phyloP scores from a whole-genome alignment of 2,113 vertebrate genomes.

The Gymnobelideus leadbeateri region DNA sequence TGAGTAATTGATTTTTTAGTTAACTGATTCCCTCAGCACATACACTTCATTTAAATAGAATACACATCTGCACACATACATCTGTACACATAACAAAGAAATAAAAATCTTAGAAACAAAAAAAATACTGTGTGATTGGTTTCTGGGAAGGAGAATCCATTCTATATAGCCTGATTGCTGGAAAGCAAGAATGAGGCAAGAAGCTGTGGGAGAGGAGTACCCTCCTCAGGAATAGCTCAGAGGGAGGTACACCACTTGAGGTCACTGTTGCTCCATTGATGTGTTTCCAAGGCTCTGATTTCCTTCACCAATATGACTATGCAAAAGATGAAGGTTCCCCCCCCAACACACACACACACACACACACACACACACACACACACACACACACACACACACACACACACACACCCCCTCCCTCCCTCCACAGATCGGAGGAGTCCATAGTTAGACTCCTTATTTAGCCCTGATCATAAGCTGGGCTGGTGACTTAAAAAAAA shows the following conservation, averaged over 20 bases:
- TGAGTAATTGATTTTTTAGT: neutral
- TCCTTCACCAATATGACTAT: slow-evolving; percentile 66
- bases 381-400: neutral
- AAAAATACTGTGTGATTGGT: neutral
- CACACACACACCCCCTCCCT: neutral
- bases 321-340: neutral
- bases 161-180: neutral
- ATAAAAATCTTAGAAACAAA: neutral
- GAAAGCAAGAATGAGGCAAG: neutral
- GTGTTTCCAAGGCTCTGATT: fast-evolving
- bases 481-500: slow-evolving; percentile 45
- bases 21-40: neutral
- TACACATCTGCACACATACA: neutral
- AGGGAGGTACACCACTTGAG: slow-evolving; percentile 74
- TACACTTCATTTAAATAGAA: neutral
- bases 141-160: neutral
- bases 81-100: neutral
- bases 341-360: neutral
- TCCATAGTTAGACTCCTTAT: slow-evolving; percentile 6
- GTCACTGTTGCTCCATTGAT: slow-evolving; percentile 82
- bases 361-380: neutral
- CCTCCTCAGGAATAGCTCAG: fast-evolving
- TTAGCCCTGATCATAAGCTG: neutral
- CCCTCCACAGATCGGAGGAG: slow-evolving; percentile 32
- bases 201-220: fast-evolving